Percentiles rank a stretch among this genome's conserved stretches.
These are phyloP conservation scores for Isoperla grammatica DNA, from an alignment of 2,888 invertebrate species.

Conservation along the genomic window DNA sequence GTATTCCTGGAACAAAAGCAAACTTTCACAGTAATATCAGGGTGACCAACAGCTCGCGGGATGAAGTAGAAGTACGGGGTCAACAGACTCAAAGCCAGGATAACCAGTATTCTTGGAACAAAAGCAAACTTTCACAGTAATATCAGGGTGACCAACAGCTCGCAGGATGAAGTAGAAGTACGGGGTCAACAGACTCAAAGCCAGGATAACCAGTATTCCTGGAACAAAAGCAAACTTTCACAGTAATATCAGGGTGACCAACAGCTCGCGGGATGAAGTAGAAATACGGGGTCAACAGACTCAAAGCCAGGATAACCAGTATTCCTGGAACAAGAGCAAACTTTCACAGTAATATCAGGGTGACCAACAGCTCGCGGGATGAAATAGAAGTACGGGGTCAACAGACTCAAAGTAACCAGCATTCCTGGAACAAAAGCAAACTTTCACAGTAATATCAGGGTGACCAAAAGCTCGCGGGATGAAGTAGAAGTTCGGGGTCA, in stretches of 20 bases:
- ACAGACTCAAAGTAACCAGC: conserved; percentile 38
- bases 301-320: conserved; percentile 41
- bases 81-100: conserved; percentile 36
- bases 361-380: conserved; percentile 25
- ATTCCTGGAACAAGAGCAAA: conserved; percentile 36
- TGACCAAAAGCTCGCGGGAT: conserved; percentile 48
- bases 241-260: neutral
- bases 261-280: conserved; percentile 30
- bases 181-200: conserved; percentile 29
- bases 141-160: conserved; percentile 8
- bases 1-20: conserved; percentile 36
- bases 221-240: conserved; percentile 16
- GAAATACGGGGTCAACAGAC: conserved; percentile 30
- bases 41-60: conserved; percentile 20
- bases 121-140: too few species aligned
- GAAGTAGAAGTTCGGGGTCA: conserved; percentile 29
- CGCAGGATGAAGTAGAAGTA: conserved; percentile 30
- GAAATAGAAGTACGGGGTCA: conserved; percentile 31
- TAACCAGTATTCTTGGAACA: conserved; percentile 41
- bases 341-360: too few species aligned
- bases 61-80: conserved; percentile 31
- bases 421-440: conserved; percentile 36
- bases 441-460: conserved; percentile 86
- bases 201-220: conserved; percentile 44
- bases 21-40: too few species aligned